Conservation (phyloP, 1,140 invertebrate species). For the Diploscapter pachys region DNA sequence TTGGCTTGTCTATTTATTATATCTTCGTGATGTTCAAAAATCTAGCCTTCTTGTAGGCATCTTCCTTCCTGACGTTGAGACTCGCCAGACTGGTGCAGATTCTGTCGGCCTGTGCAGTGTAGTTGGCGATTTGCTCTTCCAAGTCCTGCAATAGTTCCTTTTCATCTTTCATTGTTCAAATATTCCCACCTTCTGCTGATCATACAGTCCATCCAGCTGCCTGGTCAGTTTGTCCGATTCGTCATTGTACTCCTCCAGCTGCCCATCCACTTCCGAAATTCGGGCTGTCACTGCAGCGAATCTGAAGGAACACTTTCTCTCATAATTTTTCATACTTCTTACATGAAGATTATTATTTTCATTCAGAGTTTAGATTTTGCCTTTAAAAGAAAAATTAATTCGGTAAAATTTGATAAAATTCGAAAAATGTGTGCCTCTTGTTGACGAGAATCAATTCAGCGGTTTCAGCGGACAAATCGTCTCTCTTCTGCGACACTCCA, state of each 20-base stretch:
- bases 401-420: conserved; percentile 16
- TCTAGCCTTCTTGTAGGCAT: conserved; percentile 80
- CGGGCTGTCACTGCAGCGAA: conserved; percentile 20
- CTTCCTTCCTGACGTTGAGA: conserved; percentile 83
- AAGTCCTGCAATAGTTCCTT: conserved; percentile 67
- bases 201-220: conserved; percentile 59
- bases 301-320: conserved; percentile 7
- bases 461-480: conserved; percentile 78
- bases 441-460: conserved; percentile 63
- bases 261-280: conserved; percentile 71
- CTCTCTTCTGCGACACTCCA: conserved; percentile 84
- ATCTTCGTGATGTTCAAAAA: not conserved
- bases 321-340: conserved; percentile 31
- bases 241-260: conserved; percentile 59
- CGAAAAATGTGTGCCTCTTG: not conserved
- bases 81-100: conserved; percentile 90
- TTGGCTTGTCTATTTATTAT: too few species aligned
- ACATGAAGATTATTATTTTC: too few species aligned
- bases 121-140: conserved; percentile 91
- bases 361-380: too few species aligned
- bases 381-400: too few species aligned
- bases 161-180: too few species aligned
- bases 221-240: conserved; percentile 65
- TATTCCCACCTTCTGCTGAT: conserved; percentile 36
- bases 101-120: conserved; percentile 92